Percentiles rank a stretch among this genome's conserved stretches.
Conservation (phyloP, 2,888 invertebrate species). For the Encarsia formosa region DNA sequence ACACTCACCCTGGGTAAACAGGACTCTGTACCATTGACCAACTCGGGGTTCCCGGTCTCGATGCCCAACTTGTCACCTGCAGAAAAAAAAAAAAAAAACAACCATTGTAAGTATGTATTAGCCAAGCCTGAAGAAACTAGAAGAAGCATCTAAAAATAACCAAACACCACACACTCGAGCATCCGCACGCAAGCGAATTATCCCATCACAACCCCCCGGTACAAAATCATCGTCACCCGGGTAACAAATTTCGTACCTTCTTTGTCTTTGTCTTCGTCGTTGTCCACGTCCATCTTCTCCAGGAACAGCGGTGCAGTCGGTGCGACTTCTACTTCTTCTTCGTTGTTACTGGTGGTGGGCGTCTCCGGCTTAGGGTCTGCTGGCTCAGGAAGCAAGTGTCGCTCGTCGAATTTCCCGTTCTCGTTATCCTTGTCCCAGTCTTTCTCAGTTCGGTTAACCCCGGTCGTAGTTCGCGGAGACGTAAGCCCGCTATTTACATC, state of each 20-base stretch:
- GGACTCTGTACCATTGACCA: not conserved
- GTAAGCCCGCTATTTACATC: slow-evolving; percentile 50
- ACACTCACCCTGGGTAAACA: slow-evolving; percentile 7
- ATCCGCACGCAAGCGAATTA: too few species aligned
- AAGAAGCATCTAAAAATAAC: too few species aligned
- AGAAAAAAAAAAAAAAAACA: not conserved
- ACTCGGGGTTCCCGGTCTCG: not conserved
- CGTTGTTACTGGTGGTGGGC: slow-evolving; percentile 19
- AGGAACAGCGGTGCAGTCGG: slow-evolving; percentile 3
- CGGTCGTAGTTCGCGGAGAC: not conserved
- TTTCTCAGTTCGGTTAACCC: not conserved
- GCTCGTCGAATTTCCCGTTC: slow-evolving; percentile 5
- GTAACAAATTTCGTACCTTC: too few species aligned
- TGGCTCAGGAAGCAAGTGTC: slow-evolving; percentile 19
- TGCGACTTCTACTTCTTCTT: too few species aligned
- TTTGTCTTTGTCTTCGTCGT: too few species aligned
- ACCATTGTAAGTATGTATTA: too few species aligned
- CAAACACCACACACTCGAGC: too few species aligned
- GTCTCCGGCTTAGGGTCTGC: slow-evolving; percentile 12
- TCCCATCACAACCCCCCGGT: too few species aligned
- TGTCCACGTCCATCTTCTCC: too few species aligned
- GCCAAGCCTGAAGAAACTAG: too few species aligned
- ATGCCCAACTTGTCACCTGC: slow-evolving; percentile 6
- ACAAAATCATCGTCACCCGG: too few species aligned
- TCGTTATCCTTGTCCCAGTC: not conserved